Evolutionary conservation across 1,140 invertebrate species (phyloP), one percentile per base, ranked within the genome.

Genomic region (Dermatophagoides farinae): DNA sequence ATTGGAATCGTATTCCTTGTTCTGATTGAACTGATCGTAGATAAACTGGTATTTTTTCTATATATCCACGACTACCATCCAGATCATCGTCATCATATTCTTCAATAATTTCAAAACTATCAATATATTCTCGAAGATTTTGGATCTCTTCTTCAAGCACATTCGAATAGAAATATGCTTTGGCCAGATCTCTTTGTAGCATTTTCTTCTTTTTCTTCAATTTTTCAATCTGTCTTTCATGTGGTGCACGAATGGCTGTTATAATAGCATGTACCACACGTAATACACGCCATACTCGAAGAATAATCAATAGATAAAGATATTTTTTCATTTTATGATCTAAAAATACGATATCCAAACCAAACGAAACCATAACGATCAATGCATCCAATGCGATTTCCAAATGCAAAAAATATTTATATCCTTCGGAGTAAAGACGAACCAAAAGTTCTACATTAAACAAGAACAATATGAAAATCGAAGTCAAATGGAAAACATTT

Each of bases 141-240:
- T 16, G 1, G 5, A 55, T 55, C 38, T 55, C 53, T 14, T 55
- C 53, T 23, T 55, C 53, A 31, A 55, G 31, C 25, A 55, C 39
- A 44, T 55, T 55, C 5, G 53, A 55, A 44, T 55, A 55, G 31
- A 55, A 55, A 23, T 55, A 55, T 25, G 53, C 53, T 23, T 55
- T 55, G 25, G 53, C 53, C 25, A 55, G 53, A 44, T 55, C 53
- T 20, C 53, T 16, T 25, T 55, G 53, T 20, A 55, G 31, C 12
- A 55, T 38, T 23, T 55, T 55, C 14, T 23, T 14, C 23, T 55
- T 55, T 23, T 55, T 55, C 23, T 55, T 55, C 38, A 55, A 25
- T 23, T 55, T 55, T 25, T 55, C 53, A 31, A 55, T 38, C 23
- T 55, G 53, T 23, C 53, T 16, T 44, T 55, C 53, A 44, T 20